Conservation (phyloP, 2,113 vertebrate species). For the Protobothrops flavoviridis region DNA sequence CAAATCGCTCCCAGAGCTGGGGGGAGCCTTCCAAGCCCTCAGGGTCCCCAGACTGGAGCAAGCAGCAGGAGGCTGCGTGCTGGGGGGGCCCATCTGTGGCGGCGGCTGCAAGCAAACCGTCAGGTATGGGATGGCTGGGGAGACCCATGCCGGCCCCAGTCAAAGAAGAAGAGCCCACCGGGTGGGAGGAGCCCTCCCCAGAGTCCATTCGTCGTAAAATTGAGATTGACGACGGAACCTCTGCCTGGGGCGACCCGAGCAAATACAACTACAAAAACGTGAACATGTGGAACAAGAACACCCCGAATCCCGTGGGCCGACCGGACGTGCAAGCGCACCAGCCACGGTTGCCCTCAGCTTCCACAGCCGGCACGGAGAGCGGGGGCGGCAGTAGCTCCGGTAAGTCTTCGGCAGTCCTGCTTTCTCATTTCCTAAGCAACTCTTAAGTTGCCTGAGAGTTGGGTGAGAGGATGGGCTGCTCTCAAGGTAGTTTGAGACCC, state of each 20-base stretch:
- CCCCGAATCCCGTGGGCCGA: constrained; percentile 69
- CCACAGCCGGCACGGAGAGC: constrained; percentile 60
- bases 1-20: constrained; percentile 78
- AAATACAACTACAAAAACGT: constrained; percentile 84
- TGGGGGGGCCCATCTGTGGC: constrained; percentile 71
- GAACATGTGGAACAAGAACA: constrained; percentile 93
- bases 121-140: constrained; percentile 83
- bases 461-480: neutral
- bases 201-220: constrained; percentile 92
- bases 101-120: constrained; percentile 67
- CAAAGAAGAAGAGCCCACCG: constrained; percentile 86
- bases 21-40: constrained; percentile 79
- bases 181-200: constrained; percentile 97
- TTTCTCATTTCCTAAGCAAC: neutral
- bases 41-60: constrained; percentile 87
- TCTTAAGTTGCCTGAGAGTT: neutral
- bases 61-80: constrained; percentile 78
- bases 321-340: constrained; percentile 81
- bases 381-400: constrained; percentile 76
- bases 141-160: constrained; percentile 81
- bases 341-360: constrained; percentile 73
- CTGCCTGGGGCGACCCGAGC: constrained; percentile 95
- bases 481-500: neutral
- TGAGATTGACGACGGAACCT: constrained; percentile 96
- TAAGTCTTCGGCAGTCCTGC: constrained; percentile 56